These are phyloP conservation scores for Himalopsyche tibetana DNA, from an alignment of 2,888 invertebrate species.

Conservation along the genomic window DNA sequence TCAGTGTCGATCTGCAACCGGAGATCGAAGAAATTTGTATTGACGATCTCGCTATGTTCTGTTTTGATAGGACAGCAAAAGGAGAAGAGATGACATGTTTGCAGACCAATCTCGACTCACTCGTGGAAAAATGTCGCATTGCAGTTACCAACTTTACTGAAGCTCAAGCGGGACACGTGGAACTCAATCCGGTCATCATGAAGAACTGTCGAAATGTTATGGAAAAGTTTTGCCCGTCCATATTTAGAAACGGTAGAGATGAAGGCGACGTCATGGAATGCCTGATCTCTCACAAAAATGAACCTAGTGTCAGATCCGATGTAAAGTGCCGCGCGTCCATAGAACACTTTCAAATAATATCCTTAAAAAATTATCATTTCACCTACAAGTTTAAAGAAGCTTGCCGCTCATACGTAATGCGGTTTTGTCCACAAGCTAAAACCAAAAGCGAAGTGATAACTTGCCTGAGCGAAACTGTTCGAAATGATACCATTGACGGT, in stretches of 20 bases:
- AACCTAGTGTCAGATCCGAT: conserved; percentile 86
- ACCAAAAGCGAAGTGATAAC: conserved; percentile 87
- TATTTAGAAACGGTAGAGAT: conserved; percentile 83
- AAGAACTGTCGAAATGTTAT: conserved; percentile 89
- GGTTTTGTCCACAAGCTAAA: conserved; percentile 82
- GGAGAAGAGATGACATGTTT: conserved; percentile 96
- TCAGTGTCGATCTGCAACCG: conserved; percentile 94
- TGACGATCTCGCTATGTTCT: conserved; percentile 88
- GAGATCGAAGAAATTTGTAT: conserved; percentile 95
- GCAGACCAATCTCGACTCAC: conserved; percentile 87
- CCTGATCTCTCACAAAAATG: conserved; percentile 93
- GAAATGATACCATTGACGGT: conserved; percentile 89
- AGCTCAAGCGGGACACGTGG: conserved; percentile 91
- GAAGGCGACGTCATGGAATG: conserved; percentile 96
- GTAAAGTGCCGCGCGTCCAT: conserved; percentile 93
- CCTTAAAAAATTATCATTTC: conserved; percentile 94
- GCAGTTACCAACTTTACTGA: conserved; percentile 91
- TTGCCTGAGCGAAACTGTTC: conserved; percentile 93
- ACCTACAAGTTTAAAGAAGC: conserved; percentile 96
- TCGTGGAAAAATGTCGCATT: conserved; percentile 83
- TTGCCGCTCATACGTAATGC: conserved; percentile 88
- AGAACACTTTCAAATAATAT: conserved; percentile 97
- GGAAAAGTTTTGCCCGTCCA: conserved; percentile 84
- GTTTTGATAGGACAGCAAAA: conserved; percentile 89
- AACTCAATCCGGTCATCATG: conserved; percentile 92